A percentile compares a stretch with the other conserved stretches of the same genome.
These are phyloP conservation scores for Microcebus jonahi DNA, from an alignment of 2,113 vertebrate genomes.

Conservation along the genomic window DNA sequence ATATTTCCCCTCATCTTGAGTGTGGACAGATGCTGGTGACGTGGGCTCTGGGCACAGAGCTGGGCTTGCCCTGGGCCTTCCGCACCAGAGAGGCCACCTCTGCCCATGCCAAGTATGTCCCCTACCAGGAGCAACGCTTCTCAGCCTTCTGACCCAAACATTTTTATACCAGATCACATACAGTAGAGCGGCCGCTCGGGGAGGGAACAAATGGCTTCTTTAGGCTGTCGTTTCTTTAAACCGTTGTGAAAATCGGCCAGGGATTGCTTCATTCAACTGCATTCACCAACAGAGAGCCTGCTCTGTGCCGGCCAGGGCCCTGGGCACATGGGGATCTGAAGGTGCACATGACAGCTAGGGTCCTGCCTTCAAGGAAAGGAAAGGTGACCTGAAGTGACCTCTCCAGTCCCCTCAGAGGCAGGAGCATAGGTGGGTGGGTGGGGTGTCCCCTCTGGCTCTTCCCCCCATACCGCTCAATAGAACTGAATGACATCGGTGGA, in stretches of 20 bases:
- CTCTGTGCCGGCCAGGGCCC: too few relatives aligned
- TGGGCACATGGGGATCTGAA: background rate
- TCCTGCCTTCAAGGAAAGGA: too few relatives aligned
- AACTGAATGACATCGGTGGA: rapidly evolving
- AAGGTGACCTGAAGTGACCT: background rate
- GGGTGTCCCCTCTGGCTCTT: rapidly evolving
- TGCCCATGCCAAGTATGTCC: background rate
- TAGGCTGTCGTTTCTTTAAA: background rate
- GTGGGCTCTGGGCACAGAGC: background rate
- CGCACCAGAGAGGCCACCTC: background rate
- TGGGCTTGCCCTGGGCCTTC: background rate
- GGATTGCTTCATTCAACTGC: background rate
- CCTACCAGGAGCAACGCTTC: background rate
- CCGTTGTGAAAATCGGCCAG: background rate
- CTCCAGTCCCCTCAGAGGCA: background rate
- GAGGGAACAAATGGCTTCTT: background rate
- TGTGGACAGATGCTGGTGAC: background rate
- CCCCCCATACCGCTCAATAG: rapidly evolving
- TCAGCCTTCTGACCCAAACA: background rate
- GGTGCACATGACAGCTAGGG: background rate
- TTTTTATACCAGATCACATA: background rate
- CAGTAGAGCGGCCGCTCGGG: background rate
- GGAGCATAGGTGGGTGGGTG: background rate
- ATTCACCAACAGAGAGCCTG: rapidly evolving
- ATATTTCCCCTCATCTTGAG: background rate